Evolutionary conservation across 1,140 invertebrate genomes (phyloP).

Genomic region (Ephestia elutella): DNA sequence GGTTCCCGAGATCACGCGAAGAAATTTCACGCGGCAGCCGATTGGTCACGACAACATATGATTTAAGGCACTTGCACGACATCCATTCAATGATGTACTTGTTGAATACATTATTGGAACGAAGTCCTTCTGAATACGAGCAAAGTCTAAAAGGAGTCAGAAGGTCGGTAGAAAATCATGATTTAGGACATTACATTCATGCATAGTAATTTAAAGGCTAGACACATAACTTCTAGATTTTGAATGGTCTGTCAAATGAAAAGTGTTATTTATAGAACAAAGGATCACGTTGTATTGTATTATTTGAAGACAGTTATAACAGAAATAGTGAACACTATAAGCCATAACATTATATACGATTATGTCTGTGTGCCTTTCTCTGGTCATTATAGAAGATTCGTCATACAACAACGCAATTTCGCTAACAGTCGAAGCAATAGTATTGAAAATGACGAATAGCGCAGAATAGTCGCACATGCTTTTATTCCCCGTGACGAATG

Average conservation of each 20-base stretch:
- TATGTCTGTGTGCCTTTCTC: neutral
- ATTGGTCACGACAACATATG: neutral
- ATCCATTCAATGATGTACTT: neutral
- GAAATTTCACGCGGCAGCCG: slow-evolving; percentile 6
- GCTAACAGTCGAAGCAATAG: neutral
- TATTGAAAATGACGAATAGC: neutral
- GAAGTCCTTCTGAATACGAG: neutral
- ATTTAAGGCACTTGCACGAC: neutral
- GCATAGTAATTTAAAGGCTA: no score
- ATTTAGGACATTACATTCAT: no score
- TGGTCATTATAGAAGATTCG: neutral
- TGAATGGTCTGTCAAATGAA: no score
- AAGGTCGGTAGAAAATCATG: no score
- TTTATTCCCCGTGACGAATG: slow-evolving; percentile 1
- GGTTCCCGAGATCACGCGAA: slow-evolving; percentile 17
- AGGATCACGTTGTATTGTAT: neutral
- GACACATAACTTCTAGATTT: no score
- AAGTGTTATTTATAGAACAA: no score
- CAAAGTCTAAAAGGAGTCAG: no score
- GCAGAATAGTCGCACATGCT: neutral
- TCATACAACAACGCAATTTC: slow-evolving; percentile 1
- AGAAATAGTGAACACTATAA: neutral
- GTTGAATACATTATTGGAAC: neutral
- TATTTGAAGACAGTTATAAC: neutral
- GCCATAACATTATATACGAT: neutral